Evolutionary conservation across 2,797 vertebrate genomes (phyloP).

Genomic region (Smutsia gigantea): DNA sequence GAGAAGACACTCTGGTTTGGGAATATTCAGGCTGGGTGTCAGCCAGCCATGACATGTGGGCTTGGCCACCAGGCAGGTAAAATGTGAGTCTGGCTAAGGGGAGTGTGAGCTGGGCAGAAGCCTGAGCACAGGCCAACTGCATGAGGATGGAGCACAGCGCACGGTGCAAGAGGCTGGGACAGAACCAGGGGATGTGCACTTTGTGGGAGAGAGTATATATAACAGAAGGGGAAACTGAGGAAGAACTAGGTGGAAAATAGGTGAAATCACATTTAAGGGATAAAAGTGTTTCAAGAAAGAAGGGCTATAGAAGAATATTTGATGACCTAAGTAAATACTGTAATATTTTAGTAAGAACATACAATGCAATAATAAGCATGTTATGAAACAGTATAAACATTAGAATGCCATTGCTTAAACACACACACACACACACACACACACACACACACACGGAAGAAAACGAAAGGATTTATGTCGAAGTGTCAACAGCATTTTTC

Average conservation of each 20-base stretch:
- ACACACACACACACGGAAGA: not conserved
- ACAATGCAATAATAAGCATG: not conserved
- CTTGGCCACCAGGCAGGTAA: not conserved
- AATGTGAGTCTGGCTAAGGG: not conserved
- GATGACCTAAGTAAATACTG: not conserved
- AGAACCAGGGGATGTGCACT: rapidly evolving
- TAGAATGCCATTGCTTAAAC: not conserved
- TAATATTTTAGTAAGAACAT: not conserved
- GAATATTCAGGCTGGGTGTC: not conserved
- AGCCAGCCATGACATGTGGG: rapidly evolving
- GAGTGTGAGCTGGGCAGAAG: no score
- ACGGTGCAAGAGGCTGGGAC: not conserved
- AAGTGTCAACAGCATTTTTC: not conserved
- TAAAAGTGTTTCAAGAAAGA: not conserved
- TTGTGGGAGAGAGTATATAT: not conserved
- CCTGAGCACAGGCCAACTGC: not conserved
- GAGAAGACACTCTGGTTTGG: not conserved
- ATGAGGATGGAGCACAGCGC: not conserved
- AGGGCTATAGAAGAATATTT: not conserved
- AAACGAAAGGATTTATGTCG: not conserved
- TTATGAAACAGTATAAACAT: not conserved
- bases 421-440: not conserved
- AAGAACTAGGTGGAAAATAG: not conserved
- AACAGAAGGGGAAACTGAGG: rapidly evolving
- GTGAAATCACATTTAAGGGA: not conserved